Conservation (phyloP, 35 echinoderm and acorn worm species). For the Chiridota heheva region DNA sequence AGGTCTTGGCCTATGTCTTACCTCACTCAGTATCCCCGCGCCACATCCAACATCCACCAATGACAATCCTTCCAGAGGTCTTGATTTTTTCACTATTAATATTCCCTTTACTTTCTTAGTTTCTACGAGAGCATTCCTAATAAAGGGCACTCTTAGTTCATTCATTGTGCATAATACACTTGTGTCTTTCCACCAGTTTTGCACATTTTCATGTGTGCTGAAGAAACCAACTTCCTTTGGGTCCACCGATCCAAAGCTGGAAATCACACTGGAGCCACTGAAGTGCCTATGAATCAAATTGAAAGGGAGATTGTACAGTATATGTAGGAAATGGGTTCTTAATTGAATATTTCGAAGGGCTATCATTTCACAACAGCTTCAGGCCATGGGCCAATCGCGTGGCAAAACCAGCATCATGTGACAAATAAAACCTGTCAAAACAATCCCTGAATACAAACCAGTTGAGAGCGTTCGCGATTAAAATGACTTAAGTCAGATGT, state of each 20-base stretch:
- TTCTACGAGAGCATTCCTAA: constrained; percentile 63
- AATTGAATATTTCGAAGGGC: too few species aligned
- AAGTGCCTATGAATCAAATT: too few species aligned
- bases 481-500: too few species aligned
- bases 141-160: constrained; percentile 76
- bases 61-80: constrained; percentile 52
- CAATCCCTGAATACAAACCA: too few species aligned
- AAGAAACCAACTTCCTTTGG: constrained; percentile 47
- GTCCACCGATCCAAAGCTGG: background rate
- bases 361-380: too few species aligned
- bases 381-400: too few species aligned
- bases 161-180: constrained; percentile 74
- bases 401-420: too few species aligned
- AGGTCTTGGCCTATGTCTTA: constrained; percentile 32
- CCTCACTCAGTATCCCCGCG: constrained; percentile 91
- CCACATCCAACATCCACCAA: constrained; percentile 97
- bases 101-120: background rate
- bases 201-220: constrained; percentile 4
- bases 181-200: constrained; percentile 35
- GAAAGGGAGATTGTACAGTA: too few species aligned
- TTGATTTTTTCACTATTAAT: background rate
- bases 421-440: too few species aligned
- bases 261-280: background rate
- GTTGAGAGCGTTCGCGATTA: too few species aligned
- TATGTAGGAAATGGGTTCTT: too few species aligned